Evolutionary conservation across 2,888 invertebrate genomes (phyloP).

Genomic region (Xestia sexstrigata): DNA sequence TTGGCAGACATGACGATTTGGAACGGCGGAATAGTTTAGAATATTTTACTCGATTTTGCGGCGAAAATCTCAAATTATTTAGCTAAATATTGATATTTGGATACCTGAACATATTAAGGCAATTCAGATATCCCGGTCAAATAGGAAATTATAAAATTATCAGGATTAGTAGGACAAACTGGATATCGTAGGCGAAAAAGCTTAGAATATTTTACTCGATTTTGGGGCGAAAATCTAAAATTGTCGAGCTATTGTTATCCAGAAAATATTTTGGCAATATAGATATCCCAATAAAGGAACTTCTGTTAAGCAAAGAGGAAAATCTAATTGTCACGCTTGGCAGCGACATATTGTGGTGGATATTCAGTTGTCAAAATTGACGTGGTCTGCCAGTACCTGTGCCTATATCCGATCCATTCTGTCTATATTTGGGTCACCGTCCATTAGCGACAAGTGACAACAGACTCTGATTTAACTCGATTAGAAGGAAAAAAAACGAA

Average conservation of each 20-base stretch:
- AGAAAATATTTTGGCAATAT: background rate
- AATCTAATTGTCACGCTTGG: background rate
- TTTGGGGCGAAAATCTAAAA: background rate
- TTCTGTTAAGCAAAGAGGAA: no score
- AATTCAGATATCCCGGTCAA: background rate
- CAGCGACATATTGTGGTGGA: background rate
- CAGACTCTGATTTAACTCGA: slow-evolving; percentile 76
- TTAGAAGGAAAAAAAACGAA: slow-evolving; percentile 76
- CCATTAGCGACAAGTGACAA: slow-evolving; percentile 70
- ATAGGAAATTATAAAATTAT: background rate
- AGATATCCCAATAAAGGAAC: background rate
- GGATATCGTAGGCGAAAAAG: background rate
- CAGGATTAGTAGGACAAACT: background rate
- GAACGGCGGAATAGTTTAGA: background rate
- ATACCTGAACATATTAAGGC: background rate
- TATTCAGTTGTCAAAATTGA: background rate
- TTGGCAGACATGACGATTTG: background rate
- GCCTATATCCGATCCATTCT: background rate
- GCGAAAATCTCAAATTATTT: background rate
- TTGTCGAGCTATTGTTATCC: background rate
- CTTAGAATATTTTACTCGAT: slow-evolving; percentile 1
- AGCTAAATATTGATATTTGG: background rate
- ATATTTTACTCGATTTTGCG: background rate
- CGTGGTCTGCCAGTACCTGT: background rate
- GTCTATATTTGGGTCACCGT: slow-evolving; percentile 61